A percentile compares a stretch with the other conserved stretches of the same genome.
These are phyloP conservation scores for Drosophila neocordata DNA, from an alignment of 1,140 invertebrate species.

Conservation along the genomic window DNA sequence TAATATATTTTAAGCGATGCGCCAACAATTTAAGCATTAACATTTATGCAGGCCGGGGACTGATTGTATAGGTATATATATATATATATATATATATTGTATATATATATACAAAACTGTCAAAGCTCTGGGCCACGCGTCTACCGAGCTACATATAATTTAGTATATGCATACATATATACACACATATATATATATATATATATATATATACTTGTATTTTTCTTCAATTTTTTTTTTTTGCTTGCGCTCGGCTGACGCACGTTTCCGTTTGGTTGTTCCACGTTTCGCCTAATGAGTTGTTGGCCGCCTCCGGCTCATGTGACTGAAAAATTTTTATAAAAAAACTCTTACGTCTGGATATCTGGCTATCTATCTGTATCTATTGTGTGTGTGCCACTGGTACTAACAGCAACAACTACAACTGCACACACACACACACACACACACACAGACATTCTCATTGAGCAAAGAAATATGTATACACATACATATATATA, in stretches of 20 bases:
- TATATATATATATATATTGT: neutral
- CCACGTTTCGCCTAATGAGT: conserved; percentile 45
- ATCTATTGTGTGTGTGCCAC: conserved; percentile 10
- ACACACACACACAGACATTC: conserved; percentile 34
- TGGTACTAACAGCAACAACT: conserved; percentile 21
- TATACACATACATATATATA: no score
- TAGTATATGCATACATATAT: conserved; percentile 11
- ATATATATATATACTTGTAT: neutral
- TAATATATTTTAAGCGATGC: conserved; percentile 71
- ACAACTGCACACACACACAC: conserved; percentile 24
- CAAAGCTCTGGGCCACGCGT: no score
- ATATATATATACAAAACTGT: neutral
- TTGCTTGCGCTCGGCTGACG: conserved; percentile 41
- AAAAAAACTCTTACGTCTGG: conserved; percentile 29
- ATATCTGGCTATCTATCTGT: conserved; percentile 8
- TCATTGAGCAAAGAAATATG: conserved; percentile 58
- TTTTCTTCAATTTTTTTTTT: neutral
- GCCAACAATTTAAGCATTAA: conserved; percentile 49
- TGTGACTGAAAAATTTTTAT: conserved; percentile 50
- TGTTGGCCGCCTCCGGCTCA: conserved; percentile 55
- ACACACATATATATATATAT: neutral
- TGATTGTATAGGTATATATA: neutral
- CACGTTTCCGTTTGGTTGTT: conserved; percentile 50
- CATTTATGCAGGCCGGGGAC: conserved; percentile 29
- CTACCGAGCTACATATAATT: no score